phyloP scores from a whole-genome alignment of 2,888 invertebrate genomes.

The Hemicrepidius hirtus region DNA sequence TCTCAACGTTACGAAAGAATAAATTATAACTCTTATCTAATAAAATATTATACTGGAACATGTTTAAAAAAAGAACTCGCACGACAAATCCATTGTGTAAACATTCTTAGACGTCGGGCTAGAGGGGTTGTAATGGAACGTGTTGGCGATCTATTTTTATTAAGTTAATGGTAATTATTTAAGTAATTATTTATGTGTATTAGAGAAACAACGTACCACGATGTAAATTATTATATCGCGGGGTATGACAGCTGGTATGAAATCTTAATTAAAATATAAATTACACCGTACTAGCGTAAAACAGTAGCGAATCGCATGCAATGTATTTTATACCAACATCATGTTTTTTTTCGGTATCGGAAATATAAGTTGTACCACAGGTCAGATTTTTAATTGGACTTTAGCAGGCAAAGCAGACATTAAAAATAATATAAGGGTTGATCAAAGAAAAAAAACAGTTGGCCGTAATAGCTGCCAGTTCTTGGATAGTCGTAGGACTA shows the following conservation, averaged over 20 bases:
- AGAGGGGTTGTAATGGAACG: slow-evolving; percentile 1
- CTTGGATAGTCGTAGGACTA: no score
- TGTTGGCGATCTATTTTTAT: slow-evolving; percentile 5
- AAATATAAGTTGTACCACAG: not conserved
- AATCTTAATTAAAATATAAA: slow-evolving; percentile 49
- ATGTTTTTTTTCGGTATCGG: slow-evolving; percentile 16
- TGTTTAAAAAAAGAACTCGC: not conserved
- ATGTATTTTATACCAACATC: slow-evolving; percentile 5
- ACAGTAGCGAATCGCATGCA: slow-evolving; percentile 38
- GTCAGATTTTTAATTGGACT: no score
- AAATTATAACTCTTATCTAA: slow-evolving; percentile 13
- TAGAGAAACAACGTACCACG: slow-evolving; percentile 9
- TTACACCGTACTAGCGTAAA: slow-evolving; percentile 27
- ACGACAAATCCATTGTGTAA: slow-evolving; percentile 6
- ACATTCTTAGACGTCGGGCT: not conserved
- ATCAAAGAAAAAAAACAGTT: no score
- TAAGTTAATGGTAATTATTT: slow-evolving; percentile 6
- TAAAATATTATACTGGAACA: slow-evolving; percentile 11
- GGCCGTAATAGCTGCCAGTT: no score
- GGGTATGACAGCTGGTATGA: slow-evolving; percentile 34
- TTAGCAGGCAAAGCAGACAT: no score
- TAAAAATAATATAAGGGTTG: no score
- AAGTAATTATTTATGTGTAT: slow-evolving; percentile 22
- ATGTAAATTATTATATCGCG: slow-evolving; percentile 41
- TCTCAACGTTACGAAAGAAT: slow-evolving; percentile 1